Evolutionary conservation across 2,888 invertebrate species (phyloP).

Genomic region (Synergus itoensis): DNA sequence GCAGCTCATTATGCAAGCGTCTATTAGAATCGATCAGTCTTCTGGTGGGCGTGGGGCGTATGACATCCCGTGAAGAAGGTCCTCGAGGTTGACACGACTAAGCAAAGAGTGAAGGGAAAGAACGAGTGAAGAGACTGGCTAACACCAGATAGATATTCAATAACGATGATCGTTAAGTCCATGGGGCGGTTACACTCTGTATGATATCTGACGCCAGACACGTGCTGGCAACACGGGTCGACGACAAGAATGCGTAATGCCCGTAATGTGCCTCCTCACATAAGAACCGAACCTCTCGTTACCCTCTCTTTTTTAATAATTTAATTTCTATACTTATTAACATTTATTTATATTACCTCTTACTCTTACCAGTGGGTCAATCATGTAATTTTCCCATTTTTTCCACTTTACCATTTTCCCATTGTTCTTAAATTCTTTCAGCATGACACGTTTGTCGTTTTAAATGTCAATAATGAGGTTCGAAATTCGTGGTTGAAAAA

Average conservation of each 20-base stretch:
- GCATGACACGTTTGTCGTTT: no score
- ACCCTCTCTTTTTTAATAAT: neutral
- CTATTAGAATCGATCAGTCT: slow-evolving; percentile 73
- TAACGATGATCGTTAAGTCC: slow-evolving; percentile 74
- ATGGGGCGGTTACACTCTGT: slow-evolving; percentile 58
- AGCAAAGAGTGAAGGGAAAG: slow-evolving; percentile 47
- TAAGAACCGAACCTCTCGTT: neutral
- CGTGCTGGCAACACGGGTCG: slow-evolving; percentile 67
- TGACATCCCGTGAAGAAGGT: slow-evolving; percentile 62
- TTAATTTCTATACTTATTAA: neutral
- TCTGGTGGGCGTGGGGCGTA: slow-evolving; percentile 67
- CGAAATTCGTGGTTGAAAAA: no score
- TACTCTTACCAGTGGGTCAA: no score
- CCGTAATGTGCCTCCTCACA: slow-evolving; percentile 33
- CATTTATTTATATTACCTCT: no score
- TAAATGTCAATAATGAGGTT: no score
- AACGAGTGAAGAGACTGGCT: slow-evolving; percentile 58
- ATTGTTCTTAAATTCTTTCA: no score
- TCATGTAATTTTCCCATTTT: no score
- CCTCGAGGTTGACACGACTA: slow-evolving; percentile 69
- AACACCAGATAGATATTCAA: slow-evolving; percentile 69
- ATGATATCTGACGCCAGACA: slow-evolving; percentile 74
- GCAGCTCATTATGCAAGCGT: slow-evolving; percentile 67
- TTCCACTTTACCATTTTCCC: no score
- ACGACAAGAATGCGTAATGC: slow-evolving; percentile 62